Base-by-base conservation (phyloP, 2,113 vertebrate species). In the Triplophysa tibetana region DNA sequence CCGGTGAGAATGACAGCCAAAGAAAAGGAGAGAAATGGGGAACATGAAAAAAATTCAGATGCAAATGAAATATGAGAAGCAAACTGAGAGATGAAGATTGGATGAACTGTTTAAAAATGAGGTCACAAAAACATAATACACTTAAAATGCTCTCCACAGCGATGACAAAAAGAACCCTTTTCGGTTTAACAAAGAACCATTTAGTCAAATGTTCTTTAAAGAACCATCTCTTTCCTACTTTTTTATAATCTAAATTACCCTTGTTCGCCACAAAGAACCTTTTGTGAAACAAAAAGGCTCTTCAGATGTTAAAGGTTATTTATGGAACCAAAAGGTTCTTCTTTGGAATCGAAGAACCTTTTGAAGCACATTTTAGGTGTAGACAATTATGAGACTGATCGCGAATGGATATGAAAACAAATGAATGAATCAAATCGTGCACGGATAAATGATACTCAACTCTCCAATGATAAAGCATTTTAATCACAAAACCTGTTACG, bases 381-480 rank as follows among this genome's bases (percentile, higher is more conserved):
- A 43, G 41, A 24, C 3, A 17, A 6, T n/a, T 19, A 56, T 56
- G 5, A n/a, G 54, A n/a, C 19, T 45, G 41, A 75, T 13, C 4
- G 56, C 58, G 63, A 75, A 75, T 45, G 21, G 45, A 75, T 12
- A 24, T 33, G 33, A n/a, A n/a, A n/a, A 16, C 16, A 56, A 56
- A 56, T n/a, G 58, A 60, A 41, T 58, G 17, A 8, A 73, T 73
- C 12, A 73, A 41, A 41, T 16, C 26, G 41, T 23, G 70, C 10
- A 58, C 41, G n/a, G 54, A 58, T 60, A 8, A 21, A 4, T 23
- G 41, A 23, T 16, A 41, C 29, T 58, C 38, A 33, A 73, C 11
- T 13, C 43, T 73, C 43, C 70, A 73, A 60, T 60, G n/a, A 43
- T 60, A 73, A 73, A 73, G 70, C 70, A 29, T 73, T 73, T 60